These are phyloP conservation scores for Bufotes viridis DNA, from an alignment of 2,797 vertebrate species.

Conservation along the genomic window DNA sequence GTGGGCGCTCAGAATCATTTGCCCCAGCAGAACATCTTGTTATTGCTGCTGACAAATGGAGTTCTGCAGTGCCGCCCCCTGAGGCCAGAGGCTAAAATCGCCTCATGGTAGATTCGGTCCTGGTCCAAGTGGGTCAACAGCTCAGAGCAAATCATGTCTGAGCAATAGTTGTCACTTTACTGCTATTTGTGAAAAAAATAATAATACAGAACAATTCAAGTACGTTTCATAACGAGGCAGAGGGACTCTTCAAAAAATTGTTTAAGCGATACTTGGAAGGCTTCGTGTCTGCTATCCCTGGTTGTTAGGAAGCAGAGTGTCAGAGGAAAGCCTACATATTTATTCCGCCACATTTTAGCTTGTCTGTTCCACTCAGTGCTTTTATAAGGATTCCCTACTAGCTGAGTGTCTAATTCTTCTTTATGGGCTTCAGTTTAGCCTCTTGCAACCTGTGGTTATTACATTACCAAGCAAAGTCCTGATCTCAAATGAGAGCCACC, in stretches of 20 bases:
- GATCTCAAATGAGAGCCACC: slow-evolving; percentile 69
- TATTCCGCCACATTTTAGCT: slow-evolving; percentile 63
- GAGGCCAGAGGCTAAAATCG: no score
- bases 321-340: slow-evolving; percentile 28
- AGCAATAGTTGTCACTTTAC: no score
- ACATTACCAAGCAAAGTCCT: slow-evolving; percentile 72
- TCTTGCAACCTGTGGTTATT: slow-evolving; percentile 74
- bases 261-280: neutral
- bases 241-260: neutral
- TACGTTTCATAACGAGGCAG: neutral
- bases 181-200: neutral
- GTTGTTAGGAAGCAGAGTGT: neutral
- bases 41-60: no score
- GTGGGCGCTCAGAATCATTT: no score
- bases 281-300: neutral
- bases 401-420: slow-evolving; percentile 70
- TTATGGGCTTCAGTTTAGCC: slow-evolving; percentile 69
- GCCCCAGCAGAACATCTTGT: no score
- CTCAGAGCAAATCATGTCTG: no score
- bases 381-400: slow-evolving; percentile 74
- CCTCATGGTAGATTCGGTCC: no score
- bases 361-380: slow-evolving; percentile 68
- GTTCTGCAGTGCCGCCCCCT: no score
- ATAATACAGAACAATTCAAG: neutral
- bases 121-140: no score